Percentiles rank a stretch among this genome's conserved stretches.
These are phyloP conservation scores for Drosophila bunnanda DNA, from an alignment of 2,888 invertebrate species.

Conservation along the genomic window DNA sequence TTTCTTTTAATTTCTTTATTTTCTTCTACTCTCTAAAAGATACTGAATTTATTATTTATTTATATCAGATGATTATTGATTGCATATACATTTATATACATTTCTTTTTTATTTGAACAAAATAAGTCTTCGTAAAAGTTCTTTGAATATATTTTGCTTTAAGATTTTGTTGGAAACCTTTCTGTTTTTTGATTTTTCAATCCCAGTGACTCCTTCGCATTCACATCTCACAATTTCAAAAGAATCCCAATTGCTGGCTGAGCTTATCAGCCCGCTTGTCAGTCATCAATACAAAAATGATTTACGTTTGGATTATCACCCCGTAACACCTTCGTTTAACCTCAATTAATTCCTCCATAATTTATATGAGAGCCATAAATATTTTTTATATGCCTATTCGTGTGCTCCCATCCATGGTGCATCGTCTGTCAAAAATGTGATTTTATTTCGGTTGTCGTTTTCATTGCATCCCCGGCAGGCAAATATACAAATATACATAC, in stretches of 20 bases:
- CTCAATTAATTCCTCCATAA: constrained; percentile 43
- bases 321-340: constrained; percentile 34
- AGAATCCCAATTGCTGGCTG: background rate
- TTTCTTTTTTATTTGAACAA: too few species aligned
- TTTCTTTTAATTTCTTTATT: background rate
- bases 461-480: constrained; percentile 47
- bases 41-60: background rate
- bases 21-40: background rate
- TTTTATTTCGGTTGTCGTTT: constrained; percentile 76
- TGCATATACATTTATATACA: too few species aligned
- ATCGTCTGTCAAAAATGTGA: constrained; percentile 57
- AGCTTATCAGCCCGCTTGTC: constrained; percentile 14
- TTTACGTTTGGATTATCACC: constrained; percentile 25
- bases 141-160: too few species aligned
- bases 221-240: background rate
- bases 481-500: background rate
- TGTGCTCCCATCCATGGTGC: constrained; percentile 39
- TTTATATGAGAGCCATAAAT: constrained; percentile 42
- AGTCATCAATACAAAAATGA: constrained; percentile 32
- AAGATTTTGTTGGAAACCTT: background rate
- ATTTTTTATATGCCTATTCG: constrained; percentile 46
- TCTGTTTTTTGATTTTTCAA: background rate
- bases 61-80: too few species aligned
- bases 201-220: background rate
- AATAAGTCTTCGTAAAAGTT: too few species aligned